Evolutionary conservation across 2,888 invertebrate species (phyloP).

Genomic region (Ophion ventricosus): DNA sequence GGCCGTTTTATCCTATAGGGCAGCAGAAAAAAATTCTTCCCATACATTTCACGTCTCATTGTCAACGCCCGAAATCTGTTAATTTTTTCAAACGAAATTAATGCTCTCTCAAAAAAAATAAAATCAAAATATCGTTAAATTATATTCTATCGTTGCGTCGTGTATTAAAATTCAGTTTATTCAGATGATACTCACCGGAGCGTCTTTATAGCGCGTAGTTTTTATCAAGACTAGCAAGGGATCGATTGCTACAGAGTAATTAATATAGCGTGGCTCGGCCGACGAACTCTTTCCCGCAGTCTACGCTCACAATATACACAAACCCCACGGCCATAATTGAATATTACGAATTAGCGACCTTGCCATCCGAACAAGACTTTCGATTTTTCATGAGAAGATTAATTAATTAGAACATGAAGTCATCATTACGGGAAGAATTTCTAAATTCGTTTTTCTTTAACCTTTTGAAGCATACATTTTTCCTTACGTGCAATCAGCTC

Average conservation of each 20-base stretch:
- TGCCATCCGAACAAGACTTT: background rate
- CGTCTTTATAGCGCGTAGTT: slow-evolving; percentile 23
- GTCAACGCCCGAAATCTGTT: too few relatives aligned
- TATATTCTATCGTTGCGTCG: background rate
- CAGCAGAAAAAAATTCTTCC: too few relatives aligned
- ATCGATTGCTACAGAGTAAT: slow-evolving; percentile 53
- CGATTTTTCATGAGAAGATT: background rate
- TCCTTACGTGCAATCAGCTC: too few relatives aligned
- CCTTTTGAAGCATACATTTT: background rate
- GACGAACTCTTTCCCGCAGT: slow-evolving; percentile 28
- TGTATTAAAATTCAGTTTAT: background rate
- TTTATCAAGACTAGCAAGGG: slow-evolving; percentile 41
- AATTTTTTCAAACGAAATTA: too few relatives aligned
- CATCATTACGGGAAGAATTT: background rate
- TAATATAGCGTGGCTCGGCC: slow-evolving; percentile 45
- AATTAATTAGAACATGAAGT: background rate
- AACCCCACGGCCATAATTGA: slow-evolving; percentile 24
- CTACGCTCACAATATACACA: slow-evolving; percentile 27
- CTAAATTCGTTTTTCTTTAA: background rate
- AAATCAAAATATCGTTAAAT: background rate
- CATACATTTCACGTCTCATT: too few relatives aligned
- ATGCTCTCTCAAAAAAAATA: background rate
- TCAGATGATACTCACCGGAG: background rate
- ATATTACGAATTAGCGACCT: slow-evolving; percentile 14
- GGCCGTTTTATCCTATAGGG: too few relatives aligned